Conservation (phyloP, 2,888 invertebrate genomes). For the Chrysotoxum bicinctum region DNA sequence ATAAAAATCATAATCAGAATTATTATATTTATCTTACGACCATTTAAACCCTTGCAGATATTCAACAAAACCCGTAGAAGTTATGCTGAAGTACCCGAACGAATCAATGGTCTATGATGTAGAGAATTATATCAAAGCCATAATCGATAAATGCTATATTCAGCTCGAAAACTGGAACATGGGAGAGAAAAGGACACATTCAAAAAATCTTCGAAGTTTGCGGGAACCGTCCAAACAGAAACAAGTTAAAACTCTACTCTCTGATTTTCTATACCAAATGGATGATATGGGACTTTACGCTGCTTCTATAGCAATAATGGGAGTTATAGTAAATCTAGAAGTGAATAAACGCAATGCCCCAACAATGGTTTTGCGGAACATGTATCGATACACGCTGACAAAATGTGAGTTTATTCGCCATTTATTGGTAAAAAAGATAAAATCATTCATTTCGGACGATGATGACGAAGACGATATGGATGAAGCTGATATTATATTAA, state of each 20-base stretch:
- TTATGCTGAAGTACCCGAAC: constrained; percentile 75
- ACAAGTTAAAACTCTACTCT: constrained; percentile 82
- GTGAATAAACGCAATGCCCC: constrained; percentile 83
- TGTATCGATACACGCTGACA: constrained; percentile 76
- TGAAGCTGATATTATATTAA: constrained; percentile 80
- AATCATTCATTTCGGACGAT: constrained; percentile 76
- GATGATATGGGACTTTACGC: constrained; percentile 84
- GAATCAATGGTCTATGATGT: not conserved
- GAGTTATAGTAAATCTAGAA: constrained; percentile 85
- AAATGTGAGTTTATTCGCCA: constrained; percentile 82
- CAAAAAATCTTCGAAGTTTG: constrained; percentile 72
- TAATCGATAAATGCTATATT: constrained; percentile 48
- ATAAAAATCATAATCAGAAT: too few relatives aligned
- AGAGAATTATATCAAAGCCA: not conserved
- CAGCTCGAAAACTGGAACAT: constrained; percentile 73
- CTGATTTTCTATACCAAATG: constrained; percentile 83
- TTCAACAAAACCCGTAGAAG: constrained; percentile 84
- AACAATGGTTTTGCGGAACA: constrained; percentile 78
- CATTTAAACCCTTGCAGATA: constrained; percentile 79
- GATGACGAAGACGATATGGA: constrained; percentile 69
- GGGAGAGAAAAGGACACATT: constrained; percentile 74
- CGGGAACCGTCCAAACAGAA: constrained; percentile 81
- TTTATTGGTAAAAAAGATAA: constrained; percentile 83
- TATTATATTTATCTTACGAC: too few relatives aligned
- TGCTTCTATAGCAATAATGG: constrained; percentile 84